These are phyloP conservation scores for Cephonodes hylas DNA, from an alignment of 2,888 invertebrate genomes.

Conservation along the genomic window DNA sequence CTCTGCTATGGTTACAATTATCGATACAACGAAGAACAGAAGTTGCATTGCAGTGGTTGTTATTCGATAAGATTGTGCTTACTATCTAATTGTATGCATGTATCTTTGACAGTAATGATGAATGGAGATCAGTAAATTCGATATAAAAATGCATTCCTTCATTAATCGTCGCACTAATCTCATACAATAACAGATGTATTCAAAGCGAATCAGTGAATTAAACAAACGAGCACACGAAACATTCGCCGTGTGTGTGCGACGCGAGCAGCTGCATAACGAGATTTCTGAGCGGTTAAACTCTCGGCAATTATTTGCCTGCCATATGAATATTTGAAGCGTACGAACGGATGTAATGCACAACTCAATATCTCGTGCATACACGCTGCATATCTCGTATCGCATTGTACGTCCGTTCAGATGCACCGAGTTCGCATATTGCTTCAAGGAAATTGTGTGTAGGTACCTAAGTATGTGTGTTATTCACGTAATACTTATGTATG, in stretches of 20 bases:
- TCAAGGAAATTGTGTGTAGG: not conserved
- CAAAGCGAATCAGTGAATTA: not conserved
- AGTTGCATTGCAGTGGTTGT: too few relatives aligned
- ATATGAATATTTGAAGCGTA: not conserved
- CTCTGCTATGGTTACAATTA: too few relatives aligned
- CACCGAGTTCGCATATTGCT: not conserved
- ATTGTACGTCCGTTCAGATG: not conserved
- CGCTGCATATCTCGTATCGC: too few relatives aligned
- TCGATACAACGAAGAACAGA: too few relatives aligned
- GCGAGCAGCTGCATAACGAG: not conserved
- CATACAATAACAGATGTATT: not conserved
- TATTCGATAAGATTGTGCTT: too few relatives aligned
- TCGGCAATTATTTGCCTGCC: not conserved
- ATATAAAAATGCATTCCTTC: too few relatives aligned
- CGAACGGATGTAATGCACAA: not conserved
- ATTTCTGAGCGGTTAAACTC: not conserved
- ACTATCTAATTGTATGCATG: too few relatives aligned
- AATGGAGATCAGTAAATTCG: too few relatives aligned
- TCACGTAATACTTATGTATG: not conserved
- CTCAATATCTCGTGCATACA: not conserved
- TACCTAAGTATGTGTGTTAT: not conserved
- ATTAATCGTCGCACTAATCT: not conserved
- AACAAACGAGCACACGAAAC: not conserved
- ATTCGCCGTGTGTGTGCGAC: not conserved
- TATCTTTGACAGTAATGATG: too few relatives aligned